These are phyloP conservation scores for Sapayoa aenigma DNA, from an alignment of 2,113 vertebrate species.

Conservation along the genomic window DNA sequence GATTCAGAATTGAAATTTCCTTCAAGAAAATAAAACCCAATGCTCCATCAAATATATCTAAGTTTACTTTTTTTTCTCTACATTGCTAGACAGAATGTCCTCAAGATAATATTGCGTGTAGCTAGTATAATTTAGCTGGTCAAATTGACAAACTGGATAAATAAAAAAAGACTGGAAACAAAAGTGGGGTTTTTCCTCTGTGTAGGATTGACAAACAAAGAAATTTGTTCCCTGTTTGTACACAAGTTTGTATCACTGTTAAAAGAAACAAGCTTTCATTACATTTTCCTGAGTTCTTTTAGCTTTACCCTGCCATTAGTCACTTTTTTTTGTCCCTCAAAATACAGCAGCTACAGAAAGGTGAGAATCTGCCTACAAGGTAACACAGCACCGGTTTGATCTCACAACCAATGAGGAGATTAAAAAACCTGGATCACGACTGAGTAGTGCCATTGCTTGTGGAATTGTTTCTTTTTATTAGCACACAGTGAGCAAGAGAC, in stretches of 20 bases:
- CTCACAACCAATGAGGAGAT: not conserved
- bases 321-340: not conserved
- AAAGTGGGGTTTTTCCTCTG: rapidly evolving
- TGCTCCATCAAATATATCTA: not conserved
- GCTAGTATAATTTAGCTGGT: not conserved
- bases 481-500: not conserved
- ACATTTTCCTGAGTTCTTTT: not conserved
- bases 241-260: not conserved
- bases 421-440: not conserved
- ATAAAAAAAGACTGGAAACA: not conserved
- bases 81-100: not conserved
- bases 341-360: not conserved
- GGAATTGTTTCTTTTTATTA: not conserved
- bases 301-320: not conserved
- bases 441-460: not conserved
- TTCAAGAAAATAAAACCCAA: not conserved
- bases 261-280: not conserved
- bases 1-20: not conserved
- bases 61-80: not conserved
- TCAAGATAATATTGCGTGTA: not conserved
- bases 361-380: not conserved
- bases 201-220: not conserved
- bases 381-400: not conserved
- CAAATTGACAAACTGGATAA: not conserved
- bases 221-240: not conserved